These are phyloP conservation scores for Entomyzon cyanotis DNA, from an alignment of 2,113 vertebrate genomes.

Conservation along the genomic window DNA sequence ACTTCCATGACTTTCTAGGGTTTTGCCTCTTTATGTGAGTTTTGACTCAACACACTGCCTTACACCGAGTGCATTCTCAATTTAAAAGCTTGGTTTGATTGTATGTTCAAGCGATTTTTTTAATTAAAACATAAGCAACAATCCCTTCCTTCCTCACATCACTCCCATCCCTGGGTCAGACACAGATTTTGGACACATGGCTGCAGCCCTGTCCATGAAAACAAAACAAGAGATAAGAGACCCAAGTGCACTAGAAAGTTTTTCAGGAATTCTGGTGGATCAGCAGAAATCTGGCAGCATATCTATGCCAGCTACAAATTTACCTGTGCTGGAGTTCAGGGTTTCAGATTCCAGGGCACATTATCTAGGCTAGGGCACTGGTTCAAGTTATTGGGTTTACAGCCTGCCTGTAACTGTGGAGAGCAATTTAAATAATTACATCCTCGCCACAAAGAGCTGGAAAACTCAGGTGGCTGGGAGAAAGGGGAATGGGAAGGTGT, in stretches of 20 bases:
- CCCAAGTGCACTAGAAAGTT: neutral
- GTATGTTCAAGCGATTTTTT: neutral
- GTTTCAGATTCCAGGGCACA: neutral
- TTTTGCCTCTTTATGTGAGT: neutral
- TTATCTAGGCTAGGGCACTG: conserved; percentile 8
- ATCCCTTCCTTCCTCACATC: neutral
- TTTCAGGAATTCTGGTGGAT: neutral
- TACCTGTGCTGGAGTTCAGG: neutral
- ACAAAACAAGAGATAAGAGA: neutral
- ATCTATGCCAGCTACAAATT: neutral
- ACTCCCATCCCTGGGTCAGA: neutral
- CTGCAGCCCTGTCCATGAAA: neutral
- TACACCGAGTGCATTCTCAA: neutral
- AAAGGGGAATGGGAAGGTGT: neutral
- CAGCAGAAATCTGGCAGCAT: neutral
- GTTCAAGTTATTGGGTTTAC: conserved; percentile 43
- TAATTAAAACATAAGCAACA: neutral
- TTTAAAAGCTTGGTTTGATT: neutral
- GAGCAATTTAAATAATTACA: conserved; percentile 51
- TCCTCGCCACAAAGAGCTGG: neutral
- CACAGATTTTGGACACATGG: neutral
- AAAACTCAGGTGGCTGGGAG: neutral
- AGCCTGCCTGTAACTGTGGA: conserved; percentile 9
- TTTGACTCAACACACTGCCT: neutral
- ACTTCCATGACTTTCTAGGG: neutral